Evolutionary conservation across 92 coral and sea anemone genomes (phyloP), one percentile per base, ranked within the genome.

Genomic region (Pocillopora meandrina): DNA sequence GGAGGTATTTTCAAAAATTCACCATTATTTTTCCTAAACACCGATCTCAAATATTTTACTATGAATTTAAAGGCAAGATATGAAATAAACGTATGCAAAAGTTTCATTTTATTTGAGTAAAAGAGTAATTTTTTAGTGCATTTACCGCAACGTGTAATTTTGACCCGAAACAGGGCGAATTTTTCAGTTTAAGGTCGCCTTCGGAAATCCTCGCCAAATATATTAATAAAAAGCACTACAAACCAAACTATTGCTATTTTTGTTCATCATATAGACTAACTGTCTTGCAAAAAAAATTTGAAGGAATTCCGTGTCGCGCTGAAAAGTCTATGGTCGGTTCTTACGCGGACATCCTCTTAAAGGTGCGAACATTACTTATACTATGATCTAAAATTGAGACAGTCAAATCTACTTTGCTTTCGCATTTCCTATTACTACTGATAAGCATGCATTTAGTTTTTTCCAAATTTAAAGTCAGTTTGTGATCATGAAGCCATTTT

Each of bases 91-190:
- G 10, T 55, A 36, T 85, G 10, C 66, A 62, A 31, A 65, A 62
- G 85, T 85, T 78, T 85, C 5, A 23, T 79, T 85, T 65, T 64
- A 85, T 85, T 77, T 65, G 89, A 52, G 78, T 52, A 85, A 85
- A 85, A n/a, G 85, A 35, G 72, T 74, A 75, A 65, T 83, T 58
- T 42, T 83, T 73, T 5, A 83, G 87, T 56, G 87, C 87, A 58
- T 62, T 73, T 47, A 76, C 31, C 55, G 87, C 87, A 84, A 75
- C 72, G 73, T 83, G 83, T 84, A 84, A 84, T 74, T 49, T 74
- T 74, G 72, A 84, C 87, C 52, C 87, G 75, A 61, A 84, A 84
- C 75, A 84, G 63, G 87, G 5, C 68, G 64, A 58, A 17, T 74
- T 73, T 58, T 58, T 19, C 64, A 65, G 75, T 84, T 84, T 77